Conservation (phyloP, 2,888 invertebrate genomes). For the Mechanitis messenoides region DNA sequence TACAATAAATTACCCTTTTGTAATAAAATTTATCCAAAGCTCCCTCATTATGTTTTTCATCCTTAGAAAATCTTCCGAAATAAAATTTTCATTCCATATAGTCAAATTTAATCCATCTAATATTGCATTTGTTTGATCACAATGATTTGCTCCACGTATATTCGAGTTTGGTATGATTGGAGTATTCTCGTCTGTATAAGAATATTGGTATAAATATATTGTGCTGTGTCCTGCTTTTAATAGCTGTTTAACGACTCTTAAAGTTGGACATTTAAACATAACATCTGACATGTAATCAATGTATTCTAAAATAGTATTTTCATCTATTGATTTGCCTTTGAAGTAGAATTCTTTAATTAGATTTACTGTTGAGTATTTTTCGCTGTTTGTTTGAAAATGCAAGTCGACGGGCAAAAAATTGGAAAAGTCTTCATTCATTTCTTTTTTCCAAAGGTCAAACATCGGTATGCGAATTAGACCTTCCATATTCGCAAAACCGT, state of each 20-base stretch:
- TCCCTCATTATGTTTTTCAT: conserved; percentile 37
- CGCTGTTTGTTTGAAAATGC: conserved; percentile 37
- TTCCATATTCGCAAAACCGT: conserved; percentile 44
- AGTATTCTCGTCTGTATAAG: conserved; percentile 38
- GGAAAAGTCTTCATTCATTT: conserved; percentile 45
- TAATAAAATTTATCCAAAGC: conserved; percentile 46
- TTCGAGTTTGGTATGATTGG: conserved; percentile 36
- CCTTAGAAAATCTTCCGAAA: conserved; percentile 33
- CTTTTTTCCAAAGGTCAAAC: conserved; percentile 38
- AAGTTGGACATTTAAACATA: conserved; percentile 36
- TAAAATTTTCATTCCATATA: conserved; percentile 29
- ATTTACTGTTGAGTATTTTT: conserved; percentile 39
- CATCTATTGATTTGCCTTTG: conserved; percentile 35
- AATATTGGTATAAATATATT: conserved; percentile 48
- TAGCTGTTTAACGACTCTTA: conserved; percentile 38
- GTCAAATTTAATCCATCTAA: conserved; percentile 13
- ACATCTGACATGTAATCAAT: conserved; percentile 54
- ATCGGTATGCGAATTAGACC: conserved; percentile 24
- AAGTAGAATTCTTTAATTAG: conserved; percentile 31
- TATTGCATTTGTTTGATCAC: too few relatives aligned
- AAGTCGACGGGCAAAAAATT: conserved; percentile 48
- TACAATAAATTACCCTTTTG: conserved; percentile 9
- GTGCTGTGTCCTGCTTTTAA: conserved; percentile 40
- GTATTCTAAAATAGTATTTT: conserved; percentile 38
- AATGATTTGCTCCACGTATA: conserved; percentile 10